Percentiles rank a stretch among this genome's conserved stretches.
These are phyloP conservation scores for Struthio camelus DNA, from an alignment of 2,113 vertebrate species.

Conservation along the genomic window DNA sequence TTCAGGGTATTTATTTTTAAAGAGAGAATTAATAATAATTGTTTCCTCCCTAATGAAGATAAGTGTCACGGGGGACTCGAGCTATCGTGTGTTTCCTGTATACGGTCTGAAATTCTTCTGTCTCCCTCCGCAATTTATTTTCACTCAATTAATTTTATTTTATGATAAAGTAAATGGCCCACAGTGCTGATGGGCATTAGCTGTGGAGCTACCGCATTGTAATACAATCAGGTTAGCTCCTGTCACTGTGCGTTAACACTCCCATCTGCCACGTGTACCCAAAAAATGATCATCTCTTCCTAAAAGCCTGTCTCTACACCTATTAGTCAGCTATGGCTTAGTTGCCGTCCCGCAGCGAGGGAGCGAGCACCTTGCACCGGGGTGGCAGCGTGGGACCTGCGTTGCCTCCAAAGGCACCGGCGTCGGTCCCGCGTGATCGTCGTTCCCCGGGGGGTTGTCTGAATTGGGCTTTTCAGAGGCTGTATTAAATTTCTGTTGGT, in stretches of 20 bases:
- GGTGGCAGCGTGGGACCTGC: neutral
- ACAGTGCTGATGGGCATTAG: slow-evolving; percentile 58
- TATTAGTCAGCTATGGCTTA: neutral
- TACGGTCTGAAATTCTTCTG: slow-evolving; percentile 57
- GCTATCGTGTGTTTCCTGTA: slow-evolving; percentile 34
- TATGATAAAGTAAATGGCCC: slow-evolving; percentile 78
- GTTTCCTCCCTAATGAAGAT: slow-evolving; percentile 72
- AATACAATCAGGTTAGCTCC: slow-evolving; percentile 68
- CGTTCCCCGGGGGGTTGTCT: neutral
- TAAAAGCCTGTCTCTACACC: neutral
- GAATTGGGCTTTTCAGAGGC: neutral
- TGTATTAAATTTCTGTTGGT: neutral
- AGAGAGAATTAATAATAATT: slow-evolving; percentile 72
- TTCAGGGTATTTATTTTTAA: slow-evolving; percentile 56
- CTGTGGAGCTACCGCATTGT: slow-evolving; percentile 37
- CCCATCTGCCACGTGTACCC: slow-evolving; percentile 34
- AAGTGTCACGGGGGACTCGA: slow-evolving; percentile 27
- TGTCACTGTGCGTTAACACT: slow-evolving; percentile 68
- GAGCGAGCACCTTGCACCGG: accelerated
- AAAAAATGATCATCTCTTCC: neutral
- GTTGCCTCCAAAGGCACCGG: neutral
- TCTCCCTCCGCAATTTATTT: slow-evolving; percentile 63
- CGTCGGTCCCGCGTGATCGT: neutral
- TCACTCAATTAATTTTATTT: slow-evolving; percentile 77
- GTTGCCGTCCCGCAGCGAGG: neutral